Base-by-base conservation (phyloP, 2,797 vertebrate species). In the Neomorphus geoffroyi region DNA sequence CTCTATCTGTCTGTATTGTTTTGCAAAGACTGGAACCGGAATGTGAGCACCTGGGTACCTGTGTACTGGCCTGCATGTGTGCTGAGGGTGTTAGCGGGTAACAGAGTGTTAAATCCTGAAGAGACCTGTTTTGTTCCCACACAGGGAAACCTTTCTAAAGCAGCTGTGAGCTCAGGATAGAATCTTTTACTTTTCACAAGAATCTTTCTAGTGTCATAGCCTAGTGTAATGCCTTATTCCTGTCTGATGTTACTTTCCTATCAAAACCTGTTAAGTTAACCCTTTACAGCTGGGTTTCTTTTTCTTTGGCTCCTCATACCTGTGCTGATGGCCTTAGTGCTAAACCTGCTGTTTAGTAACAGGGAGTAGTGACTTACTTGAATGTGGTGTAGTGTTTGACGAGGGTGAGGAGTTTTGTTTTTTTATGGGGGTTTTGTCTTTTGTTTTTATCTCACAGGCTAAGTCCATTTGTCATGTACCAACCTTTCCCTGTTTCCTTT, bases 1-100 rank as follows among this genome's bases (percentile, higher is more conserved):
- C 37, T 96, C 96, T 96, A 18, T 87, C 41, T 94, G 1, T 87
- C 41, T 94, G 1, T 92, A 8, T 18, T 35, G 51, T 78, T 3
- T 32, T 51, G 50, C 43, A 43, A 67, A 50, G 66, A 11, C 43
- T 30, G 54, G 35, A 54, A 14, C 28, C 0, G 2, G 70, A 26
- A 3, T 19, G 39, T 50, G 60, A 72, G 73, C 56, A 27, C 37
- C 57, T 45, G 77, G 45, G 13, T 66, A 0, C 39, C 1, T 1
- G 2, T 7, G 35, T 12, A 2, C 32, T 32, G 21, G 35, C 35
- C 51, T 72, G 35, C 37, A 1, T 1, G 1, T 13, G 9, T 51
- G 2, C n/a, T 58, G 10, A 30, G 37, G 83, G 2, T 53, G 24
- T 17, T 24, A 13, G 2, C 2, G 17, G 43, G 43, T 37, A 7